Conservation (phyloP, 2,113 vertebrate genomes). For the Tragelaphus scriptus region DNA sequence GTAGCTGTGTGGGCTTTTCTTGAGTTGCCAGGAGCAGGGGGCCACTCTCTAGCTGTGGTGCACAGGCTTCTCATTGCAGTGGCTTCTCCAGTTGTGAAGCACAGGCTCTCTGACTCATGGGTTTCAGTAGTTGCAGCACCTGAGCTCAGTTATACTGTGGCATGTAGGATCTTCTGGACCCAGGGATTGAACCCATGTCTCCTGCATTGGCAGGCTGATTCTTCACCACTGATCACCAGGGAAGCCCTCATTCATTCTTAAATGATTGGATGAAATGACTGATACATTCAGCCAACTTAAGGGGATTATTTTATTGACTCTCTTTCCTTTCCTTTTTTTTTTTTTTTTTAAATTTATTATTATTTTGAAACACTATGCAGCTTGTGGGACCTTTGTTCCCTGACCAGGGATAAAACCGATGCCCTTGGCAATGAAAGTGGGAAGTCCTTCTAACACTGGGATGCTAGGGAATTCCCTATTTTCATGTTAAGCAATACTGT, state of each 20-base stretch:
- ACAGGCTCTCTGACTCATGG: neutral
- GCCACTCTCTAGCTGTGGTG: neutral
- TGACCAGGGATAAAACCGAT: neutral
- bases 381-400: neutral
- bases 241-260: neutral
- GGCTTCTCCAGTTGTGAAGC: neutral
- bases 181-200: neutral
- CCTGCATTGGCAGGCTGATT: neutral
- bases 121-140: neutral
- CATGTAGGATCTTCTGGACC: neutral
- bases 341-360: neutral
- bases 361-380: neutral
- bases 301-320: neutral
- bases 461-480: neutral
- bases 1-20: neutral
- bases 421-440: neutral
- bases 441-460: neutral
- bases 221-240: neutral
- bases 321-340: neutral
- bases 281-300: neutral
- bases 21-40: fast-evolving
- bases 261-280: neutral
- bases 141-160: neutral
- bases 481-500: neutral
- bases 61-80: fast-evolving